These are phyloP conservation scores for Sarcophaga subvicina DNA, from an alignment of 2,888 invertebrate genomes.

Conservation along the genomic window DNA sequence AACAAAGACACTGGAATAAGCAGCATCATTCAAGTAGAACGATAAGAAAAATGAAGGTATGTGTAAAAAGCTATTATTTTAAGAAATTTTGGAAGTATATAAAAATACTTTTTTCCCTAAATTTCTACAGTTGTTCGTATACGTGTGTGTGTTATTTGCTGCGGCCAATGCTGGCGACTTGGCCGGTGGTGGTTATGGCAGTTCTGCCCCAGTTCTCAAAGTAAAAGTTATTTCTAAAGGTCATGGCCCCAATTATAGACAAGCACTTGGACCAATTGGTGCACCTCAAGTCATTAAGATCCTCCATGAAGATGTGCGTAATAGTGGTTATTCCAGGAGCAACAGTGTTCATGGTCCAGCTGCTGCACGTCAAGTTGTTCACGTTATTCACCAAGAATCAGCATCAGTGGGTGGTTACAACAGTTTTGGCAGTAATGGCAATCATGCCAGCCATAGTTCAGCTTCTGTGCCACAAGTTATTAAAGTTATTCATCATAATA, in stretches of 20 bases:
- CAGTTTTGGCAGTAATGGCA: slow-evolving; percentile 11
- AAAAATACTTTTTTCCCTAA: not conserved
- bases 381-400: slow-evolving; percentile 70
- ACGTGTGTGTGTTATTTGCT: slow-evolving; percentile 53
- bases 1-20: slow-evolving; percentile 17
- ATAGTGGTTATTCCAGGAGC: slow-evolving; percentile 16
- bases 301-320: not conserved
- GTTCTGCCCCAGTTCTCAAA: slow-evolving; percentile 31
- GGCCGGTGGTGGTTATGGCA: slow-evolving; percentile 3
- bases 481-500: slow-evolving; percentile 70
- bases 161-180: slow-evolving; percentile 51
- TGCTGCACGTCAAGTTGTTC: slow-evolving; percentile 72
- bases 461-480: slow-evolving; percentile 71
- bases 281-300: slow-evolving; percentile 74
- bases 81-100: not conserved
- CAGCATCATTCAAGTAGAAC: slow-evolving; percentile 35
- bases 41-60: slow-evolving; percentile 62
- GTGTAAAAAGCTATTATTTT: not conserved
- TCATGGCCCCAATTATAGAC: slow-evolving; percentile 36
- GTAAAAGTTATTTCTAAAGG: slow-evolving; percentile 52
- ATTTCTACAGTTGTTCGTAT: slow-evolving; percentile 59
- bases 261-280: slow-evolving; percentile 53
- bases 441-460: slow-evolving; percentile 5
- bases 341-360: not conserved
- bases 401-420: slow-evolving; percentile 20